Base-by-base conservation (phyloP, 2,113 vertebrate species). In the Ancistrus triradiatus region DNA sequence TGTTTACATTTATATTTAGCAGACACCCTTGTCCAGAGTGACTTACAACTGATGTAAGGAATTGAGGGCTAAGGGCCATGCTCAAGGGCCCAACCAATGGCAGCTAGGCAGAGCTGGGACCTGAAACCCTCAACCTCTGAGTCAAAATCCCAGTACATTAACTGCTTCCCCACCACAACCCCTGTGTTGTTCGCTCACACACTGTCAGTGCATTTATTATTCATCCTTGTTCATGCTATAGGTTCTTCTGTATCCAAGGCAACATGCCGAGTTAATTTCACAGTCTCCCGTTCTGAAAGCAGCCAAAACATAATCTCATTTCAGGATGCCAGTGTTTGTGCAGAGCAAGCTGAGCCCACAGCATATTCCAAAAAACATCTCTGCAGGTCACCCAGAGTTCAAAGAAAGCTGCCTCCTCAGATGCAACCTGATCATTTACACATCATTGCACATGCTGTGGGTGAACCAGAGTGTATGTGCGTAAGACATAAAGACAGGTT, bases 161-260 rank as follows among this genome's bases (percentile, higher is more conserved):
- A n/a, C n/a, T n/a, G n/a, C n/a, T n/a, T n/a, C n/a, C n/a, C n/a
- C n/a, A n/a, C n/a, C n/a, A n/a, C n/a, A n/a, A n/a, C n/a, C n/a
- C n/a, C n/a, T n/a, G n/a, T n/a, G n/a, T n/a, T n/a, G n/a, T n/a
- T n/a, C n/a, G n/a, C n/a, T n/a, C n/a, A n/a, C n/a, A n/a, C n/a
- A n/a, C n/a, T n/a, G n/a, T n/a, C n/a, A 31, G 27, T 7, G 27
- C 40, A 46, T 61, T 73, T 69, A 59, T 38, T 57, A 74, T 74
- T 69, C 66, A 49, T 67, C 33, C 28, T 3, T 60, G 40, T 53
- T 59, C 25, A 11, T 44, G 56, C 33, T 65, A 53, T 50, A 65
- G 33, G 61, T 48, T 31, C 56, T 65, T 44, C 46, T 0, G 61
- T 69, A 64, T 50, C 72, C 66, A 74, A 60, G 66, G 61, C 61